phyloP scores from a whole-genome alignment of 2,888 invertebrate species.

The Magallana nippona region DNA sequence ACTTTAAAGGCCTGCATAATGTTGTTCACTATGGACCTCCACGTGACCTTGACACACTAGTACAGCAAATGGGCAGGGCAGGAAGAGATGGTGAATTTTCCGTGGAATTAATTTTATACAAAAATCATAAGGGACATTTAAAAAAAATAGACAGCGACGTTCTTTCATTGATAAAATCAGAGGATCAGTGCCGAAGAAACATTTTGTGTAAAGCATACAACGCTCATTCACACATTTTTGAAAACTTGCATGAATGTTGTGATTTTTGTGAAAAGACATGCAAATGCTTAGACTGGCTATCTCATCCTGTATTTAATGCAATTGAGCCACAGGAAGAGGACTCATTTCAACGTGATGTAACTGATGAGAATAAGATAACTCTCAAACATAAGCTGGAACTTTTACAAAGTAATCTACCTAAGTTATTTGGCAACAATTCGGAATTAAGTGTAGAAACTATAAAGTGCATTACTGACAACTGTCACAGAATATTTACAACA shows the following conservation, averaged over 20 bases:
- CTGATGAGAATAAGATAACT: not conserved
- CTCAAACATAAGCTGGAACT: not conserved
- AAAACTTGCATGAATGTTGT: slow-evolving; percentile 50
- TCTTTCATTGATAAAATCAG: slow-evolving; percentile 37
- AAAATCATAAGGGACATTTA: slow-evolving; percentile 46
- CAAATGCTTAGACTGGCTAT: slow-evolving; percentile 45
- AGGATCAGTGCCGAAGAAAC: slow-evolving; percentile 48
- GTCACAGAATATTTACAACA: not conserved
- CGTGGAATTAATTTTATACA: slow-evolving; percentile 49
- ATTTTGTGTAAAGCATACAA: slow-evolving; percentile 32
- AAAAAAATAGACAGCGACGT: slow-evolving; percentile 45
- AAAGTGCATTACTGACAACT: not conserved
- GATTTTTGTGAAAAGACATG: slow-evolving; percentile 49
- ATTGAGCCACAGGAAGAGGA: slow-evolving; percentile 11
- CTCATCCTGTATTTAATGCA: slow-evolving; percentile 73
- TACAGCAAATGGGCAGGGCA: slow-evolving; percentile 55
- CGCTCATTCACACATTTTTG: not conserved
- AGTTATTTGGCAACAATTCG: slow-evolving; percentile 17
- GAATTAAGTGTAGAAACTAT: not conserved
- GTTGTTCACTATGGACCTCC: slow-evolving; percentile 51
- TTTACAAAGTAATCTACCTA: not conserved
- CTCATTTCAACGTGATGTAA: not conserved
- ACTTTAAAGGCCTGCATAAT: slow-evolving; percentile 50
- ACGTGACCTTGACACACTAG: slow-evolving; percentile 51
- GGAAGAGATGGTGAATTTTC: slow-evolving; percentile 52